These are phyloP conservation scores for Cryptoblepharus egeriae DNA, from an alignment of 2,797 vertebrate genomes.

Conservation along the genomic window DNA sequence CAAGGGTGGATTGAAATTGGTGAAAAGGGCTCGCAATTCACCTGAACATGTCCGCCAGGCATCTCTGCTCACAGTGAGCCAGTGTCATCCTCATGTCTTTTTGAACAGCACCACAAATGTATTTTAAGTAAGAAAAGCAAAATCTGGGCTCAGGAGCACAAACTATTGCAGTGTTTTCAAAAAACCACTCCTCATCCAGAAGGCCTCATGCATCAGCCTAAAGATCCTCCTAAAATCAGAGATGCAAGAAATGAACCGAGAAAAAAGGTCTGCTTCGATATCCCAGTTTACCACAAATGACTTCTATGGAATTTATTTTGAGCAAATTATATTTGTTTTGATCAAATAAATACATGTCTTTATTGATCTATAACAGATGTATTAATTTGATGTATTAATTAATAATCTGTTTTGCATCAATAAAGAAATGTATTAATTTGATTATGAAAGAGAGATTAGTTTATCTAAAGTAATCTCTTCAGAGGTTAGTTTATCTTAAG, in stretches of 20 bases:
- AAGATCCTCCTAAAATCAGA: not conserved
- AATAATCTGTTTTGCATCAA: not conserved
- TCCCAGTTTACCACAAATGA: too few relatives aligned
- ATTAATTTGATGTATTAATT: not conserved
- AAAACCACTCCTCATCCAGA: not conserved
- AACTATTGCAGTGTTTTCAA: not conserved
- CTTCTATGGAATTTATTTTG: not conserved
- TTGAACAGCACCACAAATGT: not conserved
- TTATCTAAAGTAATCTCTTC: too few relatives aligned
- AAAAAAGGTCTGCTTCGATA: too few relatives aligned
- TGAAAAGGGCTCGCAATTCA: not conserved
- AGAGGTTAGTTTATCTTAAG: too few relatives aligned
- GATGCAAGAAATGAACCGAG: too few relatives aligned
- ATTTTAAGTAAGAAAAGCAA: not conserved
- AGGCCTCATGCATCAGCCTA: not conserved
- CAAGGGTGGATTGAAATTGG: not conserved
- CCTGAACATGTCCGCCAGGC: too few relatives aligned
- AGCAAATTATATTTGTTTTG: not conserved
- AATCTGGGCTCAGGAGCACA: not conserved
- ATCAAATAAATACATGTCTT: not conserved
- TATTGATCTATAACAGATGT: not conserved
- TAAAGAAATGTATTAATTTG: not conserved
- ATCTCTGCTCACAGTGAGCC: not conserved
- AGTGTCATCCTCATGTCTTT: not conserved
- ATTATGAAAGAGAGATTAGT: not conserved